Percentiles rank a stretch among this genome's conserved stretches.
phyloP scores from a whole-genome alignment of 2,113 vertebrate genomes.

The Egretta garzetta region DNA sequence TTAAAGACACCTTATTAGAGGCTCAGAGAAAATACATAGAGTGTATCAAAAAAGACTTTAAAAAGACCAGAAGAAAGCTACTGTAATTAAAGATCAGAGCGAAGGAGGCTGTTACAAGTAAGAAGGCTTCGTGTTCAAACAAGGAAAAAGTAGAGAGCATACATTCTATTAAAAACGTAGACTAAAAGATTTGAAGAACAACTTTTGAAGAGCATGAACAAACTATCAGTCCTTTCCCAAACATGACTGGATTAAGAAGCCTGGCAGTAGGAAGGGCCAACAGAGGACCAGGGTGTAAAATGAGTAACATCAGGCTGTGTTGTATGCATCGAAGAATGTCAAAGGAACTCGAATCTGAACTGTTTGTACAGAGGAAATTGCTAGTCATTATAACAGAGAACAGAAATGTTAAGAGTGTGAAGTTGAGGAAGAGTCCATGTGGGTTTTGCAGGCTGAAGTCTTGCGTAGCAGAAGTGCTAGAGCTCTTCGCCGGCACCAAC shows the following conservation, averaged over 20 bases:
- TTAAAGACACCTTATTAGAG: slow-evolving; percentile 47
- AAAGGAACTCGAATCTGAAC: neutral
- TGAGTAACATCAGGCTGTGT: neutral
- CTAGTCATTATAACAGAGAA: neutral
- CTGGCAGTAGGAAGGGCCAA: neutral
- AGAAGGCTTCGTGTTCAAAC: slow-evolving; percentile 49
- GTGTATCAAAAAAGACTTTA: slow-evolving; percentile 39
- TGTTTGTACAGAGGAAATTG: neutral
- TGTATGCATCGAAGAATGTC: fast-evolving
- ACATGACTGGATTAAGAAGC: neutral
- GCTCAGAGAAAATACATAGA: neutral
- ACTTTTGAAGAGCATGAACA: neutral
- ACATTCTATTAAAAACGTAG: slow-evolving; percentile 47
- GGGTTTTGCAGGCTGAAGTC: neutral
- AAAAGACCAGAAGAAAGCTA: slow-evolving; percentile 53
- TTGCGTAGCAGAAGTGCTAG: neutral
- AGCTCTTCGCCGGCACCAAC: neutral
- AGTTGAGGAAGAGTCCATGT: neutral
- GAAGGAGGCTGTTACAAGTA: slow-evolving; percentile 46
- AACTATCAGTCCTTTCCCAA: slow-evolving; percentile 32
- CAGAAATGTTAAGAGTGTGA: neutral
- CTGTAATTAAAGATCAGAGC: slow-evolving; percentile 59
- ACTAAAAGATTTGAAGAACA: slow-evolving; percentile 41
- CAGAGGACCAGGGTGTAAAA: neutral
- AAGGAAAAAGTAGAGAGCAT: slow-evolving; percentile 3